Evolutionary conservation across 2,888 invertebrate genomes (phyloP), one percentile per base, ranked within the genome.

Genomic region (Hofmannophila pseudospretella): DNA sequence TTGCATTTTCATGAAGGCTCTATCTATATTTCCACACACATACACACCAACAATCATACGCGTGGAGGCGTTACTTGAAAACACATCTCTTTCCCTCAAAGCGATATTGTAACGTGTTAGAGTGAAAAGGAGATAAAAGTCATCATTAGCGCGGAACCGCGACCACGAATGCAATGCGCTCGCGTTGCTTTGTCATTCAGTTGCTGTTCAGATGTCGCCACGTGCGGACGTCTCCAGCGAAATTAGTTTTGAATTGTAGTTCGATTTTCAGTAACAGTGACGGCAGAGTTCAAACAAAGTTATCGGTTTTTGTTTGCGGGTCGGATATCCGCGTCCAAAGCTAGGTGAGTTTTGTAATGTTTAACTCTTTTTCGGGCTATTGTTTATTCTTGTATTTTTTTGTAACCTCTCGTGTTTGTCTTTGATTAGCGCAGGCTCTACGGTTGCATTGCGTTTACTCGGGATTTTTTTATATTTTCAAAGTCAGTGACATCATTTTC

Each of bases 1-100:
- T 55, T 75, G 71, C 72, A 78, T 77, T 80, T 81, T 81, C 76
- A 80, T 69, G 77, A 72, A 79, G 75, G 72, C 60, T 74, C 63
- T 46, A n/a, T n/a, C n/a, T n/a, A n/a, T n/a, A n/a, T 55, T 50
- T 54, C 8, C 26, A 26, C 34, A 32, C 41, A 49, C 60, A 39
- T 54, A 55, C n/a, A n/a, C n/a, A n/a, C n/a, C n/a, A n/a, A n/a
- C n/a, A 54, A 46, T 16, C 5, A 5, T 16, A 16, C 5, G 5
- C 3, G 16, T 16, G 16, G 16, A 16, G 16, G 16, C 16, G 16
- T 16, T 16, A 16, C 16, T 16, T 4, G 16, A 54, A 51, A 54
- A 51, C 47, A 42, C 48, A 49, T 30, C 37, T 39, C 16, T 31
- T 14, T 32, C 36, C 39, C 36, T 39, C 44, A 39, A 23, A 23